Base-by-base conservation (phyloP, 2,797 vertebrate species). In the Anabas testudineus region DNA sequence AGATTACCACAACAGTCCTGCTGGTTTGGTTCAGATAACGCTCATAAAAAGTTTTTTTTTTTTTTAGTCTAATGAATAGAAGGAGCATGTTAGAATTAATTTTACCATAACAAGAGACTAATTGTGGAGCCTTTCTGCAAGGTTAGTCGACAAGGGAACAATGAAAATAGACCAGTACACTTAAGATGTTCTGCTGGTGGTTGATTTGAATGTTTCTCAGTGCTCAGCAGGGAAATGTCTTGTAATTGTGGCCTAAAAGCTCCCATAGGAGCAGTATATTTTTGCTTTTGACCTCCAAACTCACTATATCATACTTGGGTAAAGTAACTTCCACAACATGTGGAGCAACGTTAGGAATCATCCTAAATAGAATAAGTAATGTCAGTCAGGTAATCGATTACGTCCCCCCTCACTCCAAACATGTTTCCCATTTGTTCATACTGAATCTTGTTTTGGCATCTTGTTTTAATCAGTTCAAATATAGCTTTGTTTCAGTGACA, bases 161-260 rank as follows among this genome's bases (percentile, higher is more conserved):
- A 61, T 84, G 72, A 85, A 84, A 81, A 77, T 62, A 74, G 67
- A 61, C 51, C 3, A 24, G 62, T 71, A 54, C 56, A 69, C 58
- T 78, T 65, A 69, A 83, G 68, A 74, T 22, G 19, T 79, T 78
- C 63, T 78, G 80, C 54, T 80, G 65, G 79, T 88, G 74, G 76
- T 84, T 80, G 82, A 89, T 90, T 88, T 87, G 69, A 83, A 77
- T 78, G 67, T 87, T 90, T 87, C 49, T 77, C 74, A 59, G 66
- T 46, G 14, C 84, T 84, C 84, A 52, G 65, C 48, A 24, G 84
- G 83, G 65, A 24, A 46, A 71, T 19, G 65, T 79, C 56, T 82
- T 71, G 57, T 83, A 82, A 85, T 81, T 72, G 73, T 71, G 76
- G 63, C 69, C 63, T 88, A 83, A 90, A 83, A 83, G 75, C 65